Evolutionary conservation across 1,140 invertebrate genomes (phyloP), one percentile per base, ranked within the genome.

Genomic region (Coptotermes formosanus): DNA sequence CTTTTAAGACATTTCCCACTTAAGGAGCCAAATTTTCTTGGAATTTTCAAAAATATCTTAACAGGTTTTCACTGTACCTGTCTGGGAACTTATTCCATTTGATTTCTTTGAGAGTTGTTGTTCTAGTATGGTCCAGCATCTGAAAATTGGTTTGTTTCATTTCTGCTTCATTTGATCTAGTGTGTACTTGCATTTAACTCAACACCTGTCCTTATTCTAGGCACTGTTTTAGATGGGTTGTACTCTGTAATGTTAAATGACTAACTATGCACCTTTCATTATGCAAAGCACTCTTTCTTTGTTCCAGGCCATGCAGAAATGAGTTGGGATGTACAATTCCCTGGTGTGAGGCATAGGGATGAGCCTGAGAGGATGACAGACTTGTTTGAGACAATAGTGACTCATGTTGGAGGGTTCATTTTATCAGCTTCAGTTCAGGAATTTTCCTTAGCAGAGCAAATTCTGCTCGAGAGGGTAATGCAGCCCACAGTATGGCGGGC

Each of bases 281-380:
- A 85, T 55, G 55, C 19, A 2, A 48, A 52, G n/a, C 43, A 85
- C 64, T 48, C 59, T 85, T 23, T 32, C 38, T 75, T 75, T 75
- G n/a, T 86, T 86, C n/a, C 82, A 87, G 87, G 85, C 81, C 87
- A 87, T 52, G n/a, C 48, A 30, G 87, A 87, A 82, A 45, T 87
- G 75, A 64, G 30, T 23, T 82, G n/a, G 44, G 75, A 85, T 44
- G 38, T 87, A 23, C 69, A 86, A 43, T 25, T 87, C 23, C 86
- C 86, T 45, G 82, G 82, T 21, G 21, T 84, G 48, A 86, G n/a
- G 52, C 69, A 75, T 14, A 48, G 30, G 55, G 86, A 25, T 11
- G 45, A 85, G 75, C 82, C 69, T 19, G 75, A 82, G 32, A 82
- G 85, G 55, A 52, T 32, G 59, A 69, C 55, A 23, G 48, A 86